phyloP scores from a whole-genome alignment of 2,797 vertebrate genomes.

The Echiichthys vipera region DNA sequence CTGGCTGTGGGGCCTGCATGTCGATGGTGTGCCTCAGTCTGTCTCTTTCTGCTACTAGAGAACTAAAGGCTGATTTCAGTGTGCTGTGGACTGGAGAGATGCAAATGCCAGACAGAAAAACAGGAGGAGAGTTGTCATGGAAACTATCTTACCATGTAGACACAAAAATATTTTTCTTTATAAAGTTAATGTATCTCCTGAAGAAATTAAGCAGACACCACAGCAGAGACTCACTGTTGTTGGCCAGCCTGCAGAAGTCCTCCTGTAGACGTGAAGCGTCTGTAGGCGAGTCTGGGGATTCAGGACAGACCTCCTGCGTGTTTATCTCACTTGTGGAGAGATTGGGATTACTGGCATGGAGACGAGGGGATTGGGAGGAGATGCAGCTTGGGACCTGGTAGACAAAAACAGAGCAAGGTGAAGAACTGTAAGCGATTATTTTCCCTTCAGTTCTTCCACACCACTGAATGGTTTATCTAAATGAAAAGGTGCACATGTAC shows the following conservation, averaged over 20 bases:
- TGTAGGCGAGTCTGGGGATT: constrained; percentile 91
- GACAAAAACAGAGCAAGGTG: not conserved
- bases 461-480: not conserved
- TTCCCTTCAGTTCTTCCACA: not conserved
- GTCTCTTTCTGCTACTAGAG: constrained; percentile 89
- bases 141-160: constrained; percentile 49
- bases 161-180: constrained; percentile 1
- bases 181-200: constrained; percentile 2
- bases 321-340: constrained; percentile 89
- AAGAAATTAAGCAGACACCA: not conserved
- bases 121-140: constrained; percentile 53
- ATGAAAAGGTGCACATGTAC: constrained; percentile 43
- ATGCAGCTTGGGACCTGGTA: constrained; percentile 81
- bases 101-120: constrained; percentile 27
- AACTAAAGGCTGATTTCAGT: constrained; percentile 91
- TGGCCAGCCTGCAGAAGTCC: constrained; percentile 92
- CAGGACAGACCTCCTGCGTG: constrained; percentile 87
- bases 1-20: constrained; percentile 83
- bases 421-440: not conserved
- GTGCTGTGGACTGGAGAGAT: constrained; percentile 88
- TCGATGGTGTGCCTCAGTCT: constrained; percentile 90
- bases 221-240: constrained; percentile 87
- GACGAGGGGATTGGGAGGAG: constrained; percentile 85
- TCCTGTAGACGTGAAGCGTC: constrained; percentile 93
- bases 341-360: constrained; percentile 96